These are phyloP conservation scores for Ophion costatus DNA, from an alignment of 2,888 invertebrate species.

Conservation along the genomic window DNA sequence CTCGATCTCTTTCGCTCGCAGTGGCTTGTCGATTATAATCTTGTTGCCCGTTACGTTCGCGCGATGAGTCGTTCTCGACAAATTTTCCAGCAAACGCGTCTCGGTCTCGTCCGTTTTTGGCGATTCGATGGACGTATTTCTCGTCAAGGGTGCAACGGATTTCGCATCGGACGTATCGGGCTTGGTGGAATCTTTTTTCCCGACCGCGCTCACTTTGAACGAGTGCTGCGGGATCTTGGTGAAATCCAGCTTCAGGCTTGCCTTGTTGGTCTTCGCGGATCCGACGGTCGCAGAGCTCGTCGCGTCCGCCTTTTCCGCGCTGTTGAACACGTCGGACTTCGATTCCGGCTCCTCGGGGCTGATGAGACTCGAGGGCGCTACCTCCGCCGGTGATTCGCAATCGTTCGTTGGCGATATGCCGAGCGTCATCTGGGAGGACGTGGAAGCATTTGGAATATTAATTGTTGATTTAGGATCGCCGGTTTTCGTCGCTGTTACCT, in stretches of 20 bases:
- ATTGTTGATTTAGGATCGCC: neutral
- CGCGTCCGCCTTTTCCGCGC: constrained; percentile 23
- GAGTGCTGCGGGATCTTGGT: constrained; percentile 81
- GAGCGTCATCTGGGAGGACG: neutral
- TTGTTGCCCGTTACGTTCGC: constrained; percentile 75
- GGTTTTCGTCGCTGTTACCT: neutral
- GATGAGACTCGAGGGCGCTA: neutral
- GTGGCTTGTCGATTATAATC: constrained; percentile 74
- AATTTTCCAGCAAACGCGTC: constrained; percentile 67
- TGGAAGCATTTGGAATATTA: neutral
- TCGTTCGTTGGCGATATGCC: constrained; percentile 9
- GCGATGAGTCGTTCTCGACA: constrained; percentile 74
- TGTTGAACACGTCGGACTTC: constrained; percentile 36
- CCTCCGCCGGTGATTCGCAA: constrained; percentile 2
- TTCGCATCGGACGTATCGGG: constrained; percentile 58
- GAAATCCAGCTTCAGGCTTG: constrained; percentile 78
- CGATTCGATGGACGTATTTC: constrained; percentile 5
- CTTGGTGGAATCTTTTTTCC: constrained; percentile 72
- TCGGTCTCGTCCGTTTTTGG: constrained; percentile 45
- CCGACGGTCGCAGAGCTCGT: constrained; percentile 8
- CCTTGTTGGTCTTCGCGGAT: constrained; percentile 71
- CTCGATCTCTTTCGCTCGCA: constrained; percentile 70
- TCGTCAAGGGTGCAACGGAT: constrained; percentile 28
- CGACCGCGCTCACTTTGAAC: constrained; percentile 71
- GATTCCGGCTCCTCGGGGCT: constrained; percentile 27